Percentiles rank a stretch among this genome's conserved stretches.
phyloP scores from a whole-genome alignment of 1,140 invertebrate genomes.

The Vanessa tameamea region DNA sequence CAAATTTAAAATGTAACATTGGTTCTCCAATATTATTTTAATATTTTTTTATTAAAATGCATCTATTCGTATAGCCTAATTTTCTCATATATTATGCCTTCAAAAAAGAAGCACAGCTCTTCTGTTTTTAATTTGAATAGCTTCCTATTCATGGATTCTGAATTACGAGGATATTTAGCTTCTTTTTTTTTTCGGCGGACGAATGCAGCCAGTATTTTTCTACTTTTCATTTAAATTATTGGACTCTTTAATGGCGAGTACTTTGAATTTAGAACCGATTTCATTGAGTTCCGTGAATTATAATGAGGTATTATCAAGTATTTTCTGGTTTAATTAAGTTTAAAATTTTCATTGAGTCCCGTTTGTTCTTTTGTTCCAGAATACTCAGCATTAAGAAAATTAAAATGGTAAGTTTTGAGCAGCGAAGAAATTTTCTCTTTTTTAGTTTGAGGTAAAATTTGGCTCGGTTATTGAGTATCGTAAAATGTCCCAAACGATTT shows the following conservation, averaged over 20 bases:
- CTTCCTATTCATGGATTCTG: conserved; percentile 23
- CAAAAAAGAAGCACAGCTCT: background rate
- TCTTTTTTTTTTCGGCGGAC: background rate
- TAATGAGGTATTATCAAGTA: background rate
- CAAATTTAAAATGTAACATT: too few relatives aligned
- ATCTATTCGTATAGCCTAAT: background rate
- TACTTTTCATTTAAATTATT: conserved; percentile 14
- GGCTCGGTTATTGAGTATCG: too few relatives aligned
- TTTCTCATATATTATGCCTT: background rate
- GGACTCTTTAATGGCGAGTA: background rate
- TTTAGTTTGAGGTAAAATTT: too few relatives aligned
- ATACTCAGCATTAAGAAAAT: background rate
- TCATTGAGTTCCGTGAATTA: background rate
- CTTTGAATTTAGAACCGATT: background rate
- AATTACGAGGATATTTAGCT: conserved; percentile 2
- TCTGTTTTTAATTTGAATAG: conserved; percentile 41
- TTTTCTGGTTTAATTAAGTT: background rate
- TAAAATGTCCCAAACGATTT: too few relatives aligned
- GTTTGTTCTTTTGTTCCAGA: conserved; percentile 1
- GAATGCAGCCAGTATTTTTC: conserved; percentile 15
- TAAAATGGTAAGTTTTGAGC: background rate
- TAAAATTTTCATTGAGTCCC: background rate
- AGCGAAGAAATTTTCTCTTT: too few relatives aligned
- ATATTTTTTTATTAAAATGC: too few relatives aligned
- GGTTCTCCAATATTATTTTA: too few relatives aligned